A percentile compares a stretch with the other conserved stretches of the same genome.
These are phyloP conservation scores for Clarias fuscus DNA, from an alignment of 2,797 vertebrate genomes.

Conservation along the genomic window DNA sequence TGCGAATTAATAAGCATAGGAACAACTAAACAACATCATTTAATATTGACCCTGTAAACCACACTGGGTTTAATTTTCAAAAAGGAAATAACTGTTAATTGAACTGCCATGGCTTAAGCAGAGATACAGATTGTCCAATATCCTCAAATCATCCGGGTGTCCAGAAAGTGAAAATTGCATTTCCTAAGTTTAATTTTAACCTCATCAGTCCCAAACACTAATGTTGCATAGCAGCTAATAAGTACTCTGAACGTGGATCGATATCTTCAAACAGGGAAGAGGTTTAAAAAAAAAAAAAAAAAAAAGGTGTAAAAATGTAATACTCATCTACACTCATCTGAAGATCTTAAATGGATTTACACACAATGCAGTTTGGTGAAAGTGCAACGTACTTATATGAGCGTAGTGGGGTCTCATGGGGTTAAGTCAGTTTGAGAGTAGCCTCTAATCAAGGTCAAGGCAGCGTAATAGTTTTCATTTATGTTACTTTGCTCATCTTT, in stretches of 20 bases:
- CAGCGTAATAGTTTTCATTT: background rate
- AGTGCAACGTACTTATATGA: no score
- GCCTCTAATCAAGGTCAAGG: constrained; percentile 13
- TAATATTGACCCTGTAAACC: constrained; percentile 39
- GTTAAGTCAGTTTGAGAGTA: background rate
- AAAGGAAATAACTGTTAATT: constrained; percentile 54
- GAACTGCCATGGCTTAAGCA: constrained; percentile 45
- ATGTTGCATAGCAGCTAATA: no score
- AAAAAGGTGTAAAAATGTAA: no score
- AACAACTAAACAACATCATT: background rate
- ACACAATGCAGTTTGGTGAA: no score
- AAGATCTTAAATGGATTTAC: no score
- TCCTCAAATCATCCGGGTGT: constrained; percentile 38
- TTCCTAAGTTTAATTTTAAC: constrained; percentile 30
- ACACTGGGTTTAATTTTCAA: constrained; percentile 43
- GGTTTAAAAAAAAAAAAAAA: no score
- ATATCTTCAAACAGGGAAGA: no score
- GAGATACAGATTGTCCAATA: constrained; percentile 31
- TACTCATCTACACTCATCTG: no score
- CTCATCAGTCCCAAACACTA: no score
- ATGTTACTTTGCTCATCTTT: background rate
- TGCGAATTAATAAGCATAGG: background rate
- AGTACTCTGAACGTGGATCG: no score
- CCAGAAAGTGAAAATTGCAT: constrained; percentile 51
- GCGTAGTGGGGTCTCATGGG: no score